A percentile compares a stretch with the other conserved stretches of the same genome.
Conservation (phyloP, 2,888 invertebrate species). For the Argyra leucocephala region DNA sequence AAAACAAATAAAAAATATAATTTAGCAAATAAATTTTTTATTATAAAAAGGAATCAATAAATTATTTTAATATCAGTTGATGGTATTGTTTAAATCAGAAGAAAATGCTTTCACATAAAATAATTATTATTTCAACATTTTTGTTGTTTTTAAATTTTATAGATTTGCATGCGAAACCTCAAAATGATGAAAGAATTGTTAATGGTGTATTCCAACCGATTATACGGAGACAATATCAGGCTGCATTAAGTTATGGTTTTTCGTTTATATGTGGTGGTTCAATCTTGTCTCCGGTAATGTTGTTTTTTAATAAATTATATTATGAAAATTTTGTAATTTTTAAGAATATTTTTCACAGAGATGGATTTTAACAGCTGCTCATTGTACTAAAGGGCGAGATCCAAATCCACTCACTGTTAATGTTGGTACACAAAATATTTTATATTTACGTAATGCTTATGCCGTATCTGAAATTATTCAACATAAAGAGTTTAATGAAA, state of each 20-base stretch:
- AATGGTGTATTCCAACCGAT: not conserved
- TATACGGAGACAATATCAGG: not conserved
- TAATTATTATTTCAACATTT: not conserved
- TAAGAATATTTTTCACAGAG: not conserved
- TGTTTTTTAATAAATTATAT: not conserved
- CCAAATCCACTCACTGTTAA: not conserved
- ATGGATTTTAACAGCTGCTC: not conserved
- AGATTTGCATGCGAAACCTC: not conserved
- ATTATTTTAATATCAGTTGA: too few species aligned
- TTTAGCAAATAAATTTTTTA: too few species aligned
- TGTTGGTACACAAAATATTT: not conserved
- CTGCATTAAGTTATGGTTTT: not conserved
- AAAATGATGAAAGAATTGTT: not conserved
- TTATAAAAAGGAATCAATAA: too few species aligned
- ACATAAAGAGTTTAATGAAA: too few species aligned
- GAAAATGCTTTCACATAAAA: too few species aligned
- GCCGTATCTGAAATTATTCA: too few species aligned
- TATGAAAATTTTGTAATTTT: not conserved
- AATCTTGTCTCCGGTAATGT: not conserved
- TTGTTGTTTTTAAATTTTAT: not conserved
- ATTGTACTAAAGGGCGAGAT: not conserved
- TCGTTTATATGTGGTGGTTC: not conserved
- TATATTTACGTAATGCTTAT: not conserved
- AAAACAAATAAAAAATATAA: too few species aligned
- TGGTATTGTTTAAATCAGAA: too few species aligned